These are phyloP conservation scores for Columba guinea DNA, from an alignment of 2,797 vertebrate genomes.

Conservation along the genomic window DNA sequence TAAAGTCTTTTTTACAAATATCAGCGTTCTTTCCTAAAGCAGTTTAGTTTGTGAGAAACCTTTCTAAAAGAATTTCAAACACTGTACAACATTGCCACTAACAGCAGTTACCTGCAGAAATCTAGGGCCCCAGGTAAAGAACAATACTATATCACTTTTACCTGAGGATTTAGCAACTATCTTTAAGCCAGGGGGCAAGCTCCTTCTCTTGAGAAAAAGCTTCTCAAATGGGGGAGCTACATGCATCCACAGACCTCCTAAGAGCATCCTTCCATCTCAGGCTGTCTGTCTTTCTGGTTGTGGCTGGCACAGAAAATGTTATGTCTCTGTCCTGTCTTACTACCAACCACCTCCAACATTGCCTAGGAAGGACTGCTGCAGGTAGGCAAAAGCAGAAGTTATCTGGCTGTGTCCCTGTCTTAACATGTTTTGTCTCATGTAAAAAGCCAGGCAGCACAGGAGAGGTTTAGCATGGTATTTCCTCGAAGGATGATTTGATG, in stretches of 20 bases:
- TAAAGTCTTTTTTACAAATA: background rate
- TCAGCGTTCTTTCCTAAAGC: background rate
- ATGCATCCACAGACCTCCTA: background rate
- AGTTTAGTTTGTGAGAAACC: background rate
- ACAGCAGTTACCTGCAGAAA: background rate
- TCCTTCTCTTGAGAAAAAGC: background rate
- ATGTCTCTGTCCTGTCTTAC: background rate
- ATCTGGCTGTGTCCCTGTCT: background rate
- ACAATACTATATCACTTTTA: background rate
- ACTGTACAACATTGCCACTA: background rate
- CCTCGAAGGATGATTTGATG: background rate
- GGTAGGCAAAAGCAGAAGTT: background rate
- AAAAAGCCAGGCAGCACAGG: background rate
- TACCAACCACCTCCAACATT: background rate
- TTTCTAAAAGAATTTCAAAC: background rate
- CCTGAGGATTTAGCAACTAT: background rate
- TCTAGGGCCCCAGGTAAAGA: background rate
- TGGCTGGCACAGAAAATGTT: background rate
- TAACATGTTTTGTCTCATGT: background rate
- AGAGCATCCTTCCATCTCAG: background rate
- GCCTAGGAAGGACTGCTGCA: background rate
- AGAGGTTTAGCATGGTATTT: background rate
- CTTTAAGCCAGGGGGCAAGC: background rate
- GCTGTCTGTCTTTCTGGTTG: background rate
- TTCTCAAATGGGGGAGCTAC: background rate